These are phyloP conservation scores for Falco peregrinus DNA, from an alignment of 2,797 vertebrate genomes.

Conservation along the genomic window DNA sequence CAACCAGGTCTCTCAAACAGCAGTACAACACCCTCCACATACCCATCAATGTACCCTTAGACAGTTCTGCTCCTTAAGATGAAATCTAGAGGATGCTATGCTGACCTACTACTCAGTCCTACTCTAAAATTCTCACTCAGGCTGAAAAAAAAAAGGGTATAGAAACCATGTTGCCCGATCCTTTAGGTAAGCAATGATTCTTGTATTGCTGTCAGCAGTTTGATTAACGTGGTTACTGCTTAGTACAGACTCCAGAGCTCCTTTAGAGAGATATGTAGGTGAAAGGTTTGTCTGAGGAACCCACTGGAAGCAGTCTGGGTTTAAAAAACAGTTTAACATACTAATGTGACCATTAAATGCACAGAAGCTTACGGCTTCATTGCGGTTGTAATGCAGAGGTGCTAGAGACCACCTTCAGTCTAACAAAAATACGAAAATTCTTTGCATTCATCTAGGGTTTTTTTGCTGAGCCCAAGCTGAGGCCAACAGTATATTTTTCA, in stretches of 20 bases:
- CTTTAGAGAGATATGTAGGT: neutral
- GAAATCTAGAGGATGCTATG: neutral
- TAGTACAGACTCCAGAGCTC: neutral
- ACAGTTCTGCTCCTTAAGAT: neutral
- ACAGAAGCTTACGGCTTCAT: neutral
- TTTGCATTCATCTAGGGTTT: neutral
- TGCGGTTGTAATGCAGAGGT: neutral
- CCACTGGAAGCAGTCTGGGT: neutral
- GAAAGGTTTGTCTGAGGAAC: neutral
- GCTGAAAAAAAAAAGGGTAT: neutral
- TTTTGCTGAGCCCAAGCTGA: neutral
- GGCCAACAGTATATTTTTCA: slow-evolving; percentile 11
- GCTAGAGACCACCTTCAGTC: neutral
- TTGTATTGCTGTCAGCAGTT: neutral
- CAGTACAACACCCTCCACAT: neutral
- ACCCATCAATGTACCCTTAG: neutral
- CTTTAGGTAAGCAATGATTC: neutral
- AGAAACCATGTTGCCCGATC: neutral
- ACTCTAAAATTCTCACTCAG: neutral
- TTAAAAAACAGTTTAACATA: neutral
- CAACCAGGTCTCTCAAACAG: neutral
- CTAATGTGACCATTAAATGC: neutral
- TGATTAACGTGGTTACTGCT: neutral
- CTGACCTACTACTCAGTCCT: neutral
- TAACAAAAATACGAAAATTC: neutral